Base-by-base conservation (phyloP, 2,113 vertebrate genomes). In the Gambusia affinis region DNA sequence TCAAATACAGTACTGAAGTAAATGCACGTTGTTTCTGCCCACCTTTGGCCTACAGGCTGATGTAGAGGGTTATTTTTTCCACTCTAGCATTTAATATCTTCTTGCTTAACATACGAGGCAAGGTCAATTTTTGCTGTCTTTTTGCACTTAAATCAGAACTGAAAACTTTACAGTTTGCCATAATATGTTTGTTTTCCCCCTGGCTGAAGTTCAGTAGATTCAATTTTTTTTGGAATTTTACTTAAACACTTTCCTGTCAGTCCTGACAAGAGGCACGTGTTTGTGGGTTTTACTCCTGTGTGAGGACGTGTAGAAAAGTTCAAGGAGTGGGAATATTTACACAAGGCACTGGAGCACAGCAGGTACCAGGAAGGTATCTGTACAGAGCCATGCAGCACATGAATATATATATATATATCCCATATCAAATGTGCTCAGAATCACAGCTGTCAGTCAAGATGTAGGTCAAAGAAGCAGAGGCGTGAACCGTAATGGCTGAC, bases 391-490 rank as follows among this genome's bases (percentile, higher is more conserved):
- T 15, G 28, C 22, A 61, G 75, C 67, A 60, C 39, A 60, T 14
- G 31, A 64, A 75, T 24, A 44, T 70, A 71, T 27, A 68, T n/a
- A 35, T 35, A 8, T 35, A 8, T 44, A 62, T 76, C 57, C 67
- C 30, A 27, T 27, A 27, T 27, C 27, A 27, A 27, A 27, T 27
- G 27, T 72, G 42, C 68, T 76, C n/a, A 28, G 69, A 42, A 7
- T 76, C 74, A 64, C 81, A 72, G 76, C 81, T 81, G 85, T 76
- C 83, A 81, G 79, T 88, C 77, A 80, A 85, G 80, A 88, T 84
- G 70, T 80, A 75, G 83, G 87, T 82, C 84, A 86, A 79, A 83
- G 24, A 31, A 79, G 72, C 73, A 74, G 75, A 84, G 22, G 12
- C 28, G 70, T 61, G 62, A 54, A 66, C 71, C 17, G 39, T 66